Evolutionary conservation across 2,797 vertebrate genomes (phyloP).

Genomic region (Simalia tracyae): DNA sequence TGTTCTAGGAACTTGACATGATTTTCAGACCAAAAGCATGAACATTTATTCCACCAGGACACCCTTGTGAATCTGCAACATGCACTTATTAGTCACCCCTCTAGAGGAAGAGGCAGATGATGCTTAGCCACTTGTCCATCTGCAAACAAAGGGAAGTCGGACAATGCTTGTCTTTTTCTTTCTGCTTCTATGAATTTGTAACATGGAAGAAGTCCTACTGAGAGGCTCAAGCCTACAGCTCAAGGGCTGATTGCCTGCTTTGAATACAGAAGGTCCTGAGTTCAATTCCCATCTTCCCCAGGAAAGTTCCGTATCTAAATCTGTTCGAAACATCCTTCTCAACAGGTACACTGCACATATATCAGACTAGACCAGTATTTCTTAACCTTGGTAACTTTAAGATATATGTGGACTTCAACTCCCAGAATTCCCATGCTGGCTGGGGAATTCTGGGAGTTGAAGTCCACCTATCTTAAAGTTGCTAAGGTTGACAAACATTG

Average conservation of each 20-base stretch:
- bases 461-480: too few species aligned
- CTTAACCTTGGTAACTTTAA: too few species aligned
- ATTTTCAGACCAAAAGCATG: neutral
- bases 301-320: neutral
- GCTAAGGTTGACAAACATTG: too few species aligned
- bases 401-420: too few species aligned
- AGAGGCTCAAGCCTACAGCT: neutral
- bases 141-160: neutral
- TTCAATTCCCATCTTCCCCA: neutral
- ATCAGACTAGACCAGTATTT: neutral
- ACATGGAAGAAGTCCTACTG: neutral
- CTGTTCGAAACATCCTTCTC: neutral
- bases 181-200: neutral
- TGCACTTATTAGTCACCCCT: neutral
- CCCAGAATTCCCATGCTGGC: too few species aligned
- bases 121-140: neutral
- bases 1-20: neutral
- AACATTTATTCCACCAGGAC: conserved; percentile 2
- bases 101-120: neutral
- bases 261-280: neutral
- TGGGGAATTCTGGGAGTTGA: too few species aligned
- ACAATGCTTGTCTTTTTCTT: neutral
- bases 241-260: neutral
- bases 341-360: neutral
- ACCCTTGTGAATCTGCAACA: neutral